Evolutionary conservation across 2,113 vertebrate species (phyloP).

Genomic region (Jaculus jaculus): DNA sequence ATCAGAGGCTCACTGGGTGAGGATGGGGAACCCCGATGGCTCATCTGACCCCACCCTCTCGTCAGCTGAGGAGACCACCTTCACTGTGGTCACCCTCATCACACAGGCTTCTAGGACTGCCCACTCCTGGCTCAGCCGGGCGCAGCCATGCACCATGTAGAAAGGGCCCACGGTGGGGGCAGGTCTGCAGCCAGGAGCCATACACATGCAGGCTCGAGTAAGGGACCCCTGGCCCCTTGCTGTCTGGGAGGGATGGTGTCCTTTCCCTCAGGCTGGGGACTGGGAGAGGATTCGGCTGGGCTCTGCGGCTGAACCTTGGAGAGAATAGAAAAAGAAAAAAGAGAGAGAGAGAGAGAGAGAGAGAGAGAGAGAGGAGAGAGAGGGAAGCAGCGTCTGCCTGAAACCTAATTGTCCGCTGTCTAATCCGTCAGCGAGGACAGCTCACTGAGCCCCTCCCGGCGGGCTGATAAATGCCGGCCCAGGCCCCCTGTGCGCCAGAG

Average conservation of each 20-base stretch:
- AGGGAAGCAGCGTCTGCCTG: not conserved
- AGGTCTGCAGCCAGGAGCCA: not conserved
- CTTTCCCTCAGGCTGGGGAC: constrained; percentile 74
- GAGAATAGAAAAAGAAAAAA: not conserved
- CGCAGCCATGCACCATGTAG: not conserved
- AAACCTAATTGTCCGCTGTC: constrained; percentile 78
- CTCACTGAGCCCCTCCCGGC: constrained; percentile 64
- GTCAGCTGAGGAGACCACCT: not conserved
- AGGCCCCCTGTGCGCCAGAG: constrained; percentile 52
- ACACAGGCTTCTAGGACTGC: not conserved
- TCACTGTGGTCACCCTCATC: not conserved
- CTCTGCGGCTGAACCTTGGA: constrained; percentile 74
- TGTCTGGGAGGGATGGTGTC: not conserved
- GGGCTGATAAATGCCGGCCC: constrained; percentile 74
- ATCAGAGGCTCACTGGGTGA: not conserved
- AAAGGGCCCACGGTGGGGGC: not conserved
- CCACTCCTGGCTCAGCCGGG: not conserved
- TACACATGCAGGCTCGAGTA: too few relatives aligned
- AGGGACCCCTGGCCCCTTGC: not conserved
- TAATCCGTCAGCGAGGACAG: constrained; percentile 78
- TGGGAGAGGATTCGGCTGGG: constrained; percentile 83
- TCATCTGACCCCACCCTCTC: not conserved
- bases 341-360: not conserved
- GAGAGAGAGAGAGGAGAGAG: not conserved
- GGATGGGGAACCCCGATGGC: not conserved